Evolutionary conservation across 1,140 invertebrate genomes (phyloP).

Genomic region (Papilio polytes): DNA sequence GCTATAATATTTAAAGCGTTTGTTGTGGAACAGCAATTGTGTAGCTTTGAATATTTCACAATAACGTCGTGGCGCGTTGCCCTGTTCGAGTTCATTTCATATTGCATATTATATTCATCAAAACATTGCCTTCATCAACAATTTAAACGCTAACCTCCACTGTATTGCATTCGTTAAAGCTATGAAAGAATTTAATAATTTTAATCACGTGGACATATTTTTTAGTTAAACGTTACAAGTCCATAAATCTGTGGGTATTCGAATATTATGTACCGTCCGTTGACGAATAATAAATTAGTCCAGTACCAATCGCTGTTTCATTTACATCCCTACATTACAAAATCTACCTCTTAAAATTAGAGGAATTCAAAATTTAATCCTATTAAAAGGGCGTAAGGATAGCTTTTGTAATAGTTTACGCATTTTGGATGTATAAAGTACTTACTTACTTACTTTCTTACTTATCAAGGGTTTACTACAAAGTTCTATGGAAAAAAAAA

Average conservation of each 20-base stretch:
- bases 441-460: too few relatives aligned
- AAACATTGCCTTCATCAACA: not conserved
- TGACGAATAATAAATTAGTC: too few relatives aligned
- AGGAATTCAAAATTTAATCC: too few relatives aligned
- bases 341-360: too few relatives aligned
- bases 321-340: too few relatives aligned
- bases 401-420: too few relatives aligned
- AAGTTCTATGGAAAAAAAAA: constrained; percentile 5
- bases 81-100: constrained; percentile 18
- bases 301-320: too few relatives aligned
- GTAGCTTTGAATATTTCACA: constrained; percentile 50
- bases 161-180: not conserved
- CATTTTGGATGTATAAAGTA: too few relatives aligned
- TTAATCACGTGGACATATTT: not conserved
- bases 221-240: too few relatives aligned
- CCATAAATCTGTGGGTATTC: too few relatives aligned
- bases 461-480: not conserved
- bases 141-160: not conserved
- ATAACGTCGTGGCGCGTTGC: constrained; percentile 15
- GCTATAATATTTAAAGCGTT: constrained; percentile 41
- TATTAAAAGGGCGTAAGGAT: too few relatives aligned
- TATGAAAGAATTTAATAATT: not conserved
- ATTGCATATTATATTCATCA: constrained; percentile 40
- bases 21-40: constrained; percentile 45
- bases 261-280: too few relatives aligned